Base-by-base conservation (phyloP, 2,797 vertebrate genomes). In the Acanthiza pusilla region DNA sequence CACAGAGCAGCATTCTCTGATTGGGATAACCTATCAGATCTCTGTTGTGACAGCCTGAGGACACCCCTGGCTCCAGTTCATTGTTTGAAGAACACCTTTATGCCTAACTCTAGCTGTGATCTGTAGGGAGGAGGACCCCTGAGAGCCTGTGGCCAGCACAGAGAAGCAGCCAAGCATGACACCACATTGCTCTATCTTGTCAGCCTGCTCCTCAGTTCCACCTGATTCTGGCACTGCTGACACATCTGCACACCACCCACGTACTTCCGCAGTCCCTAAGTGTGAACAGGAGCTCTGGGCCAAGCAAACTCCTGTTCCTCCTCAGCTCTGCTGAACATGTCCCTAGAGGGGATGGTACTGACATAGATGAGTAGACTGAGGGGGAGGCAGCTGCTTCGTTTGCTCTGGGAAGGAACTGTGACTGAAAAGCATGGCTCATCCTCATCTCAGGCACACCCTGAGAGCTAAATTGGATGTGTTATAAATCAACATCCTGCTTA, bases 211-310 rank as follows among this genome's bases (percentile, higher is more conserved):
- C 30, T 65, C 5, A 1, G 7, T 82, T 40, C 58, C 70, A 42
- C 42, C 57, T 4, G n/a, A 27, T 51, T 29, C 1, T 7, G 75
- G 34, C 26, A 12, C 11, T 53, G 32, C 42, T 70, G 82, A 50
- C 7, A 7, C 29, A 36, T 34, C 38, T 26, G 22, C 10, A 3
- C 16, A 3, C 48, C 38, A 10, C 21, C 7, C 9, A 2, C 0
- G 0, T 10, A 53, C 17, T 29, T 34, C 58, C 34, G 13, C 50
- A n/a, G 42, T 23, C n/a, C 68, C 26, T 25, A 26, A 32, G 11
- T 1, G 23, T 17, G 65, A 47, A 2, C 48, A 6, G 16, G 16
- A 26, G 29, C 42, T 16, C 55, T 7, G 60, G 62, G 61, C 25
- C 32, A 10, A 14, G 60, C 10, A 36, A 57, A 0, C 29, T 42